These are phyloP conservation scores for Corbicula japonica DNA, from an alignment of 2,888 invertebrate species.

Conservation along the genomic window DNA sequence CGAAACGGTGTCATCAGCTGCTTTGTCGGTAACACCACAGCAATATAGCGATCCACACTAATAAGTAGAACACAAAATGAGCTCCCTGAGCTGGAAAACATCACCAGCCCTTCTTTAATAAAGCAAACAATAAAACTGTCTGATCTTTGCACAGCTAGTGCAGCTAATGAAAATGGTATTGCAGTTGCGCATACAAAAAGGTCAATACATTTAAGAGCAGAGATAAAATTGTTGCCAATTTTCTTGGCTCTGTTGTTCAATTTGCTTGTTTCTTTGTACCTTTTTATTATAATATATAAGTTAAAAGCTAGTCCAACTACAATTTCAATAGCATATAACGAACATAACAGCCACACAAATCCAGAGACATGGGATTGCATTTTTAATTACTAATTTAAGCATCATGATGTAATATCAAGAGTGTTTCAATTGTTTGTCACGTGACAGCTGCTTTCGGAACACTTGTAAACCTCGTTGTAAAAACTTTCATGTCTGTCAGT, in stretches of 20 bases:
- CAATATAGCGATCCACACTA: slow-evolving; percentile 59
- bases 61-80: slow-evolving; percentile 51
- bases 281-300: slow-evolving; percentile 40
- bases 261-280: slow-evolving; percentile 32
- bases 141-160: slow-evolving; percentile 36
- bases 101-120: slow-evolving; percentile 54
- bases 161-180: slow-evolving; percentile 43
- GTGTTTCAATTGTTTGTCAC: no score
- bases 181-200: slow-evolving; percentile 42
- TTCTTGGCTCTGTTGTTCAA: not conserved
- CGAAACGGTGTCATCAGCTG: slow-evolving; percentile 33
- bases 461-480: no score
- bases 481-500: no score
- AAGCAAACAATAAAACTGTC: slow-evolving; percentile 42
- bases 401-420: no score
- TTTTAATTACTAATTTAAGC: no score
- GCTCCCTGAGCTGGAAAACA: slow-evolving; percentile 59
- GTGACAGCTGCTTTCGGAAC: no score
- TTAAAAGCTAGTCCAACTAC: slow-evolving; percentile 44
- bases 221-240: slow-evolving; percentile 51
- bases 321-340: slow-evolving; percentile 28
- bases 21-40: slow-evolving; percentile 51
- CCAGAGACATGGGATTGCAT: no score
- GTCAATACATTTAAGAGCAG: slow-evolving; percentile 51
- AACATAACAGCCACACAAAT: slow-evolving; percentile 40